Evolutionary conservation across 2,797 vertebrate genomes (phyloP).

Genomic region (Leptatherina wallacei): DNA sequence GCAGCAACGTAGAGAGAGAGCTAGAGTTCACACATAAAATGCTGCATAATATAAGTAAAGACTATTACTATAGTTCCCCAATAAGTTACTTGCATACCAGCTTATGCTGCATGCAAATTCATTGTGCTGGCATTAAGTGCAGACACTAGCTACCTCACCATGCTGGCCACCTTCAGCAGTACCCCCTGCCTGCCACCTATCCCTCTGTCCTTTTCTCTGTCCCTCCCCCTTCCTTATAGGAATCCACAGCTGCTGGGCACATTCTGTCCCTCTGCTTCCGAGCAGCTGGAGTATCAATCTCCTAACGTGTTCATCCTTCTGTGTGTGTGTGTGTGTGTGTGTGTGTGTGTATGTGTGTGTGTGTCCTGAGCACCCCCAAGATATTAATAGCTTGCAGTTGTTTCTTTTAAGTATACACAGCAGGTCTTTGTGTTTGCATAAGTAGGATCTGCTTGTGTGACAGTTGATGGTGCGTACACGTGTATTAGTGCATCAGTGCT

Average conservation of each 20-base stretch:
- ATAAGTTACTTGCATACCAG: neutral
- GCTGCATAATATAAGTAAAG: slow-evolving; percentile 7
- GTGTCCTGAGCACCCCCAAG: slow-evolving; percentile 50
- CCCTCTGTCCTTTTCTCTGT: slow-evolving; percentile 10
- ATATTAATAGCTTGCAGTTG: slow-evolving; percentile 81
- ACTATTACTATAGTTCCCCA: slow-evolving; percentile 4
- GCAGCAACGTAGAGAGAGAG: slow-evolving; percentile 26
- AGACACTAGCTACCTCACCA: slow-evolving; percentile 11
- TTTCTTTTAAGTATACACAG: slow-evolving; percentile 76
- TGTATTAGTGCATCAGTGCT: slow-evolving; percentile 38
- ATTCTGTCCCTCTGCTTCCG: slow-evolving; percentile 77
- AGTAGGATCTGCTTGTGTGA: slow-evolving; percentile 67
- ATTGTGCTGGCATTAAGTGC: neutral
- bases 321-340: no score
- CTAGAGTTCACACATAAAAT: slow-evolving; percentile 27
- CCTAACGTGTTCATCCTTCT: slow-evolving; percentile 60
- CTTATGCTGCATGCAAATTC: slow-evolving; percentile 3
- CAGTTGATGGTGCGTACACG: slow-evolving; percentile 60
- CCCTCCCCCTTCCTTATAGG: slow-evolving; percentile 46
- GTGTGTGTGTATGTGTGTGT: slow-evolving; percentile 47
- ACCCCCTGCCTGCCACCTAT: slow-evolving; percentile 31
- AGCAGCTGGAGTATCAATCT: slow-evolving; percentile 82
- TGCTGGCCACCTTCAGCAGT: slow-evolving; percentile 21
- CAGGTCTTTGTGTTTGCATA: slow-evolving; percentile 82
- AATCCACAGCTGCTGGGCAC: slow-evolving; percentile 82